Evolutionary conservation across 2,113 vertebrate genomes (phyloP), one percentile per base, ranked within the genome.

Genomic region (Rhegmatorhina hoffmannsi): DNA sequence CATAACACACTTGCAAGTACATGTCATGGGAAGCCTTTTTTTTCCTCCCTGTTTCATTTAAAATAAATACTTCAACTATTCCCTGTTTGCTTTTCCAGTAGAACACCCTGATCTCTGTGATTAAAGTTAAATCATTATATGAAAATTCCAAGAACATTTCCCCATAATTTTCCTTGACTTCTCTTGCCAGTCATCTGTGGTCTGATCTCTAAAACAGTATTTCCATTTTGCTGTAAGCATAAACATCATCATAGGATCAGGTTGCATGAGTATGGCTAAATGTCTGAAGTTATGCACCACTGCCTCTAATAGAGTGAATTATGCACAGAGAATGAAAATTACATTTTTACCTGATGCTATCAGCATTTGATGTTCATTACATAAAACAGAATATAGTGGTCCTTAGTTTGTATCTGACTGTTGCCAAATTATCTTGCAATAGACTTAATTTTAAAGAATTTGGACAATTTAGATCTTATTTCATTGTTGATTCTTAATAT

Each of bases 21-120:
- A 93, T 79, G n/a, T 85, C 80, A 69, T 36, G 18, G 44, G 40
- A 94, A 24, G 12, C 1, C 1, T 52, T 47, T 84, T 82, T 62
- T 69, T 53, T 17, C 2, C 40, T 43, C 26, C 21, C 11, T 13
- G 6, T 58, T 77, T 18, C 24, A 47, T 89, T 91, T 97, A 36
- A 94, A 92, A 96, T 93, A 88, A 92, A 90, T 94, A 92, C 96
- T 95, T 95, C 60, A 95, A 87, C 33, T 89, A 79, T 69, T 95
- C 87, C 81, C 73, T 82, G 24, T 64, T 95, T 86, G 56, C 24
- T 90, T 76, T 91, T 92, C 53, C 50, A 82, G 70, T 46, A 64
- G 72, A 95, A 90, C 33, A 77, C 76, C 92, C 88, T 96, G 94
- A 96, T 96, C 89, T 94, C 64, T 86, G 21, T 94, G 95, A 97